Percentiles rank a stretch among this genome's conserved stretches.
These are phyloP conservation scores for Monochamus saltuarius DNA, from an alignment of 1,140 invertebrate genomes.

Conservation along the genomic window DNA sequence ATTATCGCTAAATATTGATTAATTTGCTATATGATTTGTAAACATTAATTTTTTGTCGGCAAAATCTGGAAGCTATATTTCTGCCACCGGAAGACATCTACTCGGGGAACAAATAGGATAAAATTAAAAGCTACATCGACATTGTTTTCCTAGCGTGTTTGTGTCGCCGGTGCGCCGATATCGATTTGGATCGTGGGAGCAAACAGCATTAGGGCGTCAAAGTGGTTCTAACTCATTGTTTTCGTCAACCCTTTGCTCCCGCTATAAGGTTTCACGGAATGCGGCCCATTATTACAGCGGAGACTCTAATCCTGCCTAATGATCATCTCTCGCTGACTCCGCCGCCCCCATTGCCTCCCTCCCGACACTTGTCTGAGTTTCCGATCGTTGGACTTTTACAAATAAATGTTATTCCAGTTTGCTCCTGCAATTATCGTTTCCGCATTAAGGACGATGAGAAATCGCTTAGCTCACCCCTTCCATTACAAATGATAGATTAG, in stretches of 20 bases:
- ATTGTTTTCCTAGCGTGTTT: slow-evolving; percentile 1
- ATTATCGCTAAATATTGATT: too few relatives aligned
- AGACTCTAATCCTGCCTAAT: slow-evolving; percentile 45
- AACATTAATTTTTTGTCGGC: too few relatives aligned
- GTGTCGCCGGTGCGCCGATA: neutral
- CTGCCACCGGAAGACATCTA: too few relatives aligned
- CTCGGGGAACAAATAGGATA: too few relatives aligned
- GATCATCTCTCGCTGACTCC: slow-evolving; percentile 36
- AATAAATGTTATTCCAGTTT: slow-evolving; percentile 47
- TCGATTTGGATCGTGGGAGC: slow-evolving; percentile 10
- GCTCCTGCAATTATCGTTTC: slow-evolving; percentile 48
- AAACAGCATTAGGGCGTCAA: slow-evolving; percentile 21
- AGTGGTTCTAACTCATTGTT: slow-evolving; percentile 31
- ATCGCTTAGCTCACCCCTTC: slow-evolving; percentile 35
- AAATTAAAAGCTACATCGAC: too few relatives aligned
- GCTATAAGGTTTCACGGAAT: slow-evolving; percentile 41
- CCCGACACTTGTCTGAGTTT: slow-evolving; percentile 42
- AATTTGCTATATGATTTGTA: too few relatives aligned
- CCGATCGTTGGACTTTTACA: slow-evolving; percentile 35
- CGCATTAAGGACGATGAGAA: slow-evolving; percentile 39
- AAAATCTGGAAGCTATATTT: too few relatives aligned
- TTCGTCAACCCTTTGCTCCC: slow-evolving; percentile 40
- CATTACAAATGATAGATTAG: slow-evolving; percentile 47
- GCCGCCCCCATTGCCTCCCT: slow-evolving; percentile 31
- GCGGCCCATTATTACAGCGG: slow-evolving; percentile 23